These are phyloP conservation scores for Cetoscarus ocellatus DNA, from an alignment of 2,797 vertebrate species.

Conservation along the genomic window DNA sequence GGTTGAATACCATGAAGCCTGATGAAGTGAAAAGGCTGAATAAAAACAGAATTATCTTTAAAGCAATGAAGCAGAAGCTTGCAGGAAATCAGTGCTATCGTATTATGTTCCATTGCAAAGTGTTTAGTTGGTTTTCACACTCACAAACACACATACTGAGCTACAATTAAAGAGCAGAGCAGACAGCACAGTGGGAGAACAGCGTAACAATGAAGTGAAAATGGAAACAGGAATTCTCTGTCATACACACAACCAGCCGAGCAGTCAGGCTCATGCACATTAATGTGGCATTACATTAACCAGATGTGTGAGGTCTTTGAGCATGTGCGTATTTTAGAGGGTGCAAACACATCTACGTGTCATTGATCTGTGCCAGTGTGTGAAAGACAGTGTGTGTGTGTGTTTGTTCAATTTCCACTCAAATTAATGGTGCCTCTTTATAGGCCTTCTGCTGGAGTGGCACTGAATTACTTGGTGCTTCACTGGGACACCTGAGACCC, in stretches of 20 bases:
- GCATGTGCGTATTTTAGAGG: slow-evolving; percentile 61
- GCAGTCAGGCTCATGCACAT: slow-evolving; percentile 60
- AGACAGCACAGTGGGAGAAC: slow-evolving; percentile 38
- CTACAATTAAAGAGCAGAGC: slow-evolving; percentile 44
- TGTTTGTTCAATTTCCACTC: slow-evolving; percentile 81
- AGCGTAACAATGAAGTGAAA: slow-evolving; percentile 42
- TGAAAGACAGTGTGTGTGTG: slow-evolving; percentile 33
- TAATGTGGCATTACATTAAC: slow-evolving; percentile 57
- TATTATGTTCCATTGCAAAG: background rate
- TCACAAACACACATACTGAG: slow-evolving; percentile 11
- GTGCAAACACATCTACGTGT: slow-evolving; percentile 59
- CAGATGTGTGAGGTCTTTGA: slow-evolving; percentile 63
- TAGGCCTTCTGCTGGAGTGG: slow-evolving; percentile 83
- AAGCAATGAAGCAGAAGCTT: background rate
- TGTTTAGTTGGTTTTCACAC: slow-evolving; percentile 7
- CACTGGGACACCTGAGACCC: slow-evolving; percentile 80
- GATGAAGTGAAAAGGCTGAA: background rate
- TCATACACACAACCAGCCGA: slow-evolving; percentile 47
- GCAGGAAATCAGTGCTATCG: background rate
- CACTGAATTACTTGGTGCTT: slow-evolving; percentile 85
- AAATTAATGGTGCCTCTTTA: slow-evolving; percentile 85
- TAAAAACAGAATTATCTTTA: background rate
- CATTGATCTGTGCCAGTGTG: slow-evolving; percentile 62
- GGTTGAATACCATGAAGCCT: background rate
- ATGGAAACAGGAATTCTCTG: slow-evolving; percentile 36